Evolutionary conservation across 2,888 invertebrate species (phyloP).

Genomic region (Acanthosoma haemorrhoidale): DNA sequence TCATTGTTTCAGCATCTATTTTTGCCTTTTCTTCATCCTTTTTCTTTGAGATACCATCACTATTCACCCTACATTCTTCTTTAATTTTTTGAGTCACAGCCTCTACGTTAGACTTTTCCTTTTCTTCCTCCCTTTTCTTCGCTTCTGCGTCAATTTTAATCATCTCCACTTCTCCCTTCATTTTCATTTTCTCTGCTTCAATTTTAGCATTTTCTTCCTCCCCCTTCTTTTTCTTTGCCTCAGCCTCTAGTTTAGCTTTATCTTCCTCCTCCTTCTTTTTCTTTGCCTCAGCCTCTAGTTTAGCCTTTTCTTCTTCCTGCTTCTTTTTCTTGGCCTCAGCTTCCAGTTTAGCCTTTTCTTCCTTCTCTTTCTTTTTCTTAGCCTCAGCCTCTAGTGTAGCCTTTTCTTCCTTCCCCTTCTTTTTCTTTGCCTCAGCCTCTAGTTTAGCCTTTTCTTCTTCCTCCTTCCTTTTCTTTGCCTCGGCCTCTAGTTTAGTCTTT

Average conservation of each 20-base stretch:
- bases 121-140: slow-evolving; percentile 41
- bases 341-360: slow-evolving; percentile 24
- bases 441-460: slow-evolving; percentile 31
- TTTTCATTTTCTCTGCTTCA: slow-evolving; percentile 39
- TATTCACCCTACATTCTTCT: background rate
- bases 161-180: slow-evolving; percentile 44
- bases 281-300: slow-evolving; percentile 30
- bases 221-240: slow-evolving; percentile 40
- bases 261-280: slow-evolving; percentile 27
- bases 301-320: slow-evolving; percentile 43
- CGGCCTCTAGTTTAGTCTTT: slow-evolving; percentile 14
- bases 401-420: slow-evolving; percentile 44
- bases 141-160: slow-evolving; percentile 42
- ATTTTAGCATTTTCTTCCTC: slow-evolving; percentile 35
- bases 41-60: background rate
- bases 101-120: slow-evolving; percentile 30
- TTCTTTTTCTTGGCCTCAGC: slow-evolving; percentile 41
- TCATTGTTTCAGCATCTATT: background rate
- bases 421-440: slow-evolving; percentile 35
- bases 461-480: slow-evolving; percentile 33
- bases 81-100: background rate
- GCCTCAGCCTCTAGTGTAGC: slow-evolving; percentile 39
- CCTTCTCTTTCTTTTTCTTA: slow-evolving; percentile 27
- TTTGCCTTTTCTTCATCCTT: background rate
- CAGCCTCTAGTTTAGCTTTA: slow-evolving; percentile 32